Evolutionary conservation across 2,888 invertebrate species (phyloP).

Genomic region (Brenthis hecate): DNA sequence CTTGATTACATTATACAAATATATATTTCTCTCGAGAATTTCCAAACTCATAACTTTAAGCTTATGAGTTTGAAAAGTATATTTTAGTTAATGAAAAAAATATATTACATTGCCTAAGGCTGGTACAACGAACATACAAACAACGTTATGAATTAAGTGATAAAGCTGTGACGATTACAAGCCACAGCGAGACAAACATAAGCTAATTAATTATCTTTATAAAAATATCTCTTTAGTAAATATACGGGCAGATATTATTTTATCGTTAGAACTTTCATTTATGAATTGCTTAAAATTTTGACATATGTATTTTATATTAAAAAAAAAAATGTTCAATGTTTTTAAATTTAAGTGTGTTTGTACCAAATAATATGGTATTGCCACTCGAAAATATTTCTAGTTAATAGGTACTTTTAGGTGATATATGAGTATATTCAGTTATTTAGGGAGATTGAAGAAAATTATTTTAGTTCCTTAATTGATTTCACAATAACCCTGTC

Average conservation of each 20-base stretch:
- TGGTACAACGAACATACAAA: slow-evolving; percentile 62
- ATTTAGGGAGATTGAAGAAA: background rate
- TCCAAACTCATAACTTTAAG: background rate
- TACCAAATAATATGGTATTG: slow-evolving; percentile 13
- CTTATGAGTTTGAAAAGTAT: background rate
- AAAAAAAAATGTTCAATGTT: too few relatives aligned
- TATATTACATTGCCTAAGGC: slow-evolving; percentile 41
- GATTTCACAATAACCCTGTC: slow-evolving; percentile 42
- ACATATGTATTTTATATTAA: background rate
- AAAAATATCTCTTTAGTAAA: slow-evolving; percentile 58
- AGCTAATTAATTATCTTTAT: slow-evolving; percentile 59
- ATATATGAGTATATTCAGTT: slow-evolving; percentile 34
- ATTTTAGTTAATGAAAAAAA: background rate
- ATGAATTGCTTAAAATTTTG: background rate
- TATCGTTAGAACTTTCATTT: slow-evolving; percentile 1
- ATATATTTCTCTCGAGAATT: background rate
- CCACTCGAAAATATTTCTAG: slow-evolving; percentile 22
- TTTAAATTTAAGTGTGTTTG: too few relatives aligned
- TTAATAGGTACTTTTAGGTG: slow-evolving; percentile 28
- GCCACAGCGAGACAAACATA: slow-evolving; percentile 65
- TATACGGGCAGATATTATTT: slow-evolving; percentile 48
- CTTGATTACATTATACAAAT: background rate
- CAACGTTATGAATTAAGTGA: slow-evolving; percentile 70
- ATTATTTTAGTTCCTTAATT: background rate
- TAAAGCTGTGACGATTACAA: slow-evolving; percentile 58